phyloP scores from a whole-genome alignment of 2,113 vertebrate genomes.

The Marmota flaviventris region DNA sequence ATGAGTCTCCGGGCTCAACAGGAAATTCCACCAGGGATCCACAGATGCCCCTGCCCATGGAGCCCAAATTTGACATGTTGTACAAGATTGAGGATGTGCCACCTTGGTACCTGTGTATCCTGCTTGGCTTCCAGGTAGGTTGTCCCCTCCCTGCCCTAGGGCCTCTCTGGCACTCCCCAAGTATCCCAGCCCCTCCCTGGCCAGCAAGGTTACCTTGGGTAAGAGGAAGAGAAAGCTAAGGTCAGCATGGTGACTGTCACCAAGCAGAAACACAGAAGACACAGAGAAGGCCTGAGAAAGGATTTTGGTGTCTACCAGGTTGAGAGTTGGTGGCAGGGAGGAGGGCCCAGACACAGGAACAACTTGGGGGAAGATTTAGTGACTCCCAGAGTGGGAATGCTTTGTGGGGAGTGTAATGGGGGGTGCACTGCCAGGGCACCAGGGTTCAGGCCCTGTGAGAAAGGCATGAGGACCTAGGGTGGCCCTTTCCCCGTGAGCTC shows the following conservation, averaged over 20 bases:
- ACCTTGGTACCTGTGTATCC: conserved; percentile 97
- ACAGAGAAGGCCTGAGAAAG: background rate
- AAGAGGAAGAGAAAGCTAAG: conserved; percentile 56
- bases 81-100: conserved; percentile 97
- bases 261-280: background rate
- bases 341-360: background rate
- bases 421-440: background rate
- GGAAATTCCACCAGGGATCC: conserved; percentile 5
- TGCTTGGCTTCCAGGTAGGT: conserved; percentile 97
- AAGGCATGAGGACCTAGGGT: background rate
- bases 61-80: conserved; percentile 92
- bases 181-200: background rate
- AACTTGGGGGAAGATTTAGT: background rate
- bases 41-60: background rate
- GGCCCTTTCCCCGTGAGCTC: background rate
- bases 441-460: background rate
- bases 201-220: background rate
- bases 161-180: background rate
- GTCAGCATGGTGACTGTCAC: background rate
- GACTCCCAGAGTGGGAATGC: background rate
- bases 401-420: background rate
- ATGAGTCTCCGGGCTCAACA: background rate
- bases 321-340: background rate
- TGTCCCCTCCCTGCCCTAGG: background rate
- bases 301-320: background rate